phyloP scores from a whole-genome alignment of 2,113 vertebrate species.

The Phocoena phocoena region DNA sequence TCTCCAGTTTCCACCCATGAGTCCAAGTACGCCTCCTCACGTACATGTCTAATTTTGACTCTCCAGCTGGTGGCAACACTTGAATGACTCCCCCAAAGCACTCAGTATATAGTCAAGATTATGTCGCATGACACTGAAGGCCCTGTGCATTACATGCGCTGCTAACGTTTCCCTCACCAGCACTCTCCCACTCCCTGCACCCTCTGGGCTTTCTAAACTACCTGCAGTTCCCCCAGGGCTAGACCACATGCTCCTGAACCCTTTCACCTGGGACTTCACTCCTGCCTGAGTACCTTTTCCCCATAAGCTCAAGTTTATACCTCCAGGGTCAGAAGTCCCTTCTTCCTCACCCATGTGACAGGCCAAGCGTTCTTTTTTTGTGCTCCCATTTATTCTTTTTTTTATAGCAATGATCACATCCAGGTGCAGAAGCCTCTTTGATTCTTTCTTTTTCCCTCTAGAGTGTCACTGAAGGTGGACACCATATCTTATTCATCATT shows the following conservation, averaged over 20 bases:
- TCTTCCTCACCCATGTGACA: not conserved
- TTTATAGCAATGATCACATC: not conserved
- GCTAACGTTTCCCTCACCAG: no score
- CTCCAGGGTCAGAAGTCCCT: not conserved
- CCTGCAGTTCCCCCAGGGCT: no score
- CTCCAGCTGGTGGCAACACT: not conserved
- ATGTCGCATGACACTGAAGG: not conserved
- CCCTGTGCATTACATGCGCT: fast-evolving
- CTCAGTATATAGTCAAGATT: not conserved
- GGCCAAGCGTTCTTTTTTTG: no score
- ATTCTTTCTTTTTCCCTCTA: not conserved
- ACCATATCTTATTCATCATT: not conserved
- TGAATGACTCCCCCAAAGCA: not conserved
- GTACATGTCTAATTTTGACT: no score
- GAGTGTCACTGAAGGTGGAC: constrained; percentile 27
- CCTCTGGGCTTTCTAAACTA: not conserved
- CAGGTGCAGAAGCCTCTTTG: not conserved
- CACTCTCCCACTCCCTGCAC: no score
- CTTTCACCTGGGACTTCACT: not conserved
- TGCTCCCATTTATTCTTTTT: not conserved
- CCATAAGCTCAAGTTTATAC: not conserved
- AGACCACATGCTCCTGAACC: not conserved
- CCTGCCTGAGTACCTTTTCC: not conserved
- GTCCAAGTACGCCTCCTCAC: not conserved
- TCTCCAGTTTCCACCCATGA: not conserved